A percentile compares a stretch with the other conserved stretches of the same genome.
Conservation (phyloP, 2,888 invertebrate species). For the Diachrysia chrysitis region DNA sequence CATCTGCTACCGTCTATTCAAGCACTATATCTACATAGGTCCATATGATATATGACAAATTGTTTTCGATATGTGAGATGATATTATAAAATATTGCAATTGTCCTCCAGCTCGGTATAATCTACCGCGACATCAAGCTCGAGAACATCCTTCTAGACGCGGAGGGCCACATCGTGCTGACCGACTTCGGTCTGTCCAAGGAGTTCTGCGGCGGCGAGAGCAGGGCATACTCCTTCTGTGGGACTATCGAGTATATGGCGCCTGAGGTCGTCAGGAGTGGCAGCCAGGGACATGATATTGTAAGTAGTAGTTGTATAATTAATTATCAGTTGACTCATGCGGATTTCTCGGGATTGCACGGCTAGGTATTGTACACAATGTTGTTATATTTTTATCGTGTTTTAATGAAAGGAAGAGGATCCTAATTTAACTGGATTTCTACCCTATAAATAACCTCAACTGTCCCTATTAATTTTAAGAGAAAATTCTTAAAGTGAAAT, state of each 20-base stretch:
- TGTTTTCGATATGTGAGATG: too few relatives aligned
- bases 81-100: neutral
- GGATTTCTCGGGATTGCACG: too few relatives aligned
- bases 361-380: too few relatives aligned
- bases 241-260: conserved; percentile 99
- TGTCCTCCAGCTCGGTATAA: conserved; percentile 95
- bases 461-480: too few relatives aligned
- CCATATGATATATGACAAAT: too few relatives aligned
- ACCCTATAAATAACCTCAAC: too few relatives aligned
- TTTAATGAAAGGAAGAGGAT: too few relatives aligned
- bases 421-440: too few relatives aligned
- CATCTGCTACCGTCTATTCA: too few relatives aligned
- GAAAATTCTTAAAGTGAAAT: too few relatives aligned
- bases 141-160: conserved; percentile 98
- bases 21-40: too few relatives aligned
- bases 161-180: conserved; percentile 98
- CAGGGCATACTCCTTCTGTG: conserved; percentile 98
- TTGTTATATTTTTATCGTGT: too few relatives aligned
- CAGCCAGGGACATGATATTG: conserved; percentile 97
- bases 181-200: conserved; percentile 99
- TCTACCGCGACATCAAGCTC: conserved; percentile 99
- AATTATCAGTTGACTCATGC: neutral
- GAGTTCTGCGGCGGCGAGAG: conserved; percentile 94
- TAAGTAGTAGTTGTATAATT: conserved; percentile 89
- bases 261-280: conserved; percentile 96